Percentiles rank a stretch among this genome's conserved stretches.
These are phyloP conservation scores for Uria aalge DNA, from an alignment of 2,113 vertebrate genomes.

Conservation along the genomic window DNA sequence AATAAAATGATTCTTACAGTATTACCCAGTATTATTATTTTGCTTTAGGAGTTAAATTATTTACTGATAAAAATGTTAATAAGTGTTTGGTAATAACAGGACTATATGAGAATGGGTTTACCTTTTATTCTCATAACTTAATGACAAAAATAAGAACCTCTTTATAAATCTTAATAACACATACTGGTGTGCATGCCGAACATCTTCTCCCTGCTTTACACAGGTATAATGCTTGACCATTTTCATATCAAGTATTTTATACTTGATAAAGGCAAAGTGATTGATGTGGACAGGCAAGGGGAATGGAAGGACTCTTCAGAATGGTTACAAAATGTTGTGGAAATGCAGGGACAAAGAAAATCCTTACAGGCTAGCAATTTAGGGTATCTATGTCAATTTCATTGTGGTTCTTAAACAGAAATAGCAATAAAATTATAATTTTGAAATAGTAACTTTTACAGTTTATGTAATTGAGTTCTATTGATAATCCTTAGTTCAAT, in stretches of 20 bases:
- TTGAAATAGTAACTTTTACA: not conserved
- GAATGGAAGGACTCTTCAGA: not conserved
- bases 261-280: not conserved
- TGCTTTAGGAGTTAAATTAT: not conserved
- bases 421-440: not conserved
- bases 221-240: not conserved
- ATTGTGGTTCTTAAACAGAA: not conserved
- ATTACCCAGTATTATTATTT: not conserved
- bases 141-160: not conserved
- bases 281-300: not conserved
- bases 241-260: not conserved
- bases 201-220: not conserved
- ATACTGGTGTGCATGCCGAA: not conserved
- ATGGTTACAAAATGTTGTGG: not conserved
- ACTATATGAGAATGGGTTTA: not conserved
- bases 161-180: not conserved
- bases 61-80: not conserved
- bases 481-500: not conserved
- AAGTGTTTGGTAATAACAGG: not conserved
- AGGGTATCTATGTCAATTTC: rapidly evolving
- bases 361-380: not conserved
- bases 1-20: not conserved
- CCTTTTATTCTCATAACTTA: not conserved
- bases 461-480: not conserved
- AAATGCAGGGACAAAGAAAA: not conserved